phyloP scores from a whole-genome alignment of 2,888 invertebrate genomes.

The Lepidocyrtoides sp. region DNA sequence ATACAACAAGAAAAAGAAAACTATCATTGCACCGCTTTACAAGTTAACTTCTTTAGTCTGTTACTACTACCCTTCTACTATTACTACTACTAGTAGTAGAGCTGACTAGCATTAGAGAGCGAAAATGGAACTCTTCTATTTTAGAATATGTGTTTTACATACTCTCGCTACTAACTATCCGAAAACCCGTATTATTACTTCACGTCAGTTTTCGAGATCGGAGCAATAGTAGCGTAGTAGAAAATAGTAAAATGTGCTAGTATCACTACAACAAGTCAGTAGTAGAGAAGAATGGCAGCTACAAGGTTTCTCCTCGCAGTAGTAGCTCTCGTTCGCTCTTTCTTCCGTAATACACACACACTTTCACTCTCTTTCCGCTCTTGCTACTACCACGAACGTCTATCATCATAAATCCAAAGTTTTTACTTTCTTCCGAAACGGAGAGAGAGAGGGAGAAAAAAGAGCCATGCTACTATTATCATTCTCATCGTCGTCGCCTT shows the following conservation, averaged over 20 bases:
- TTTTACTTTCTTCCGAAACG: conserved; percentile 78
- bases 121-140: conserved; percentile 8
- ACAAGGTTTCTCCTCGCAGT: conserved; percentile 64
- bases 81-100: not conserved
- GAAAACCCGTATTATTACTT: conserved; percentile 59
- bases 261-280: conserved; percentile 59
- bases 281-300: conserved; percentile 61
- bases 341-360: conserved; percentile 75
- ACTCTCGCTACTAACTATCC: conserved; percentile 39
- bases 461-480: conserved; percentile 73
- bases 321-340: conserved; percentile 73
- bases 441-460: conserved; percentile 50
- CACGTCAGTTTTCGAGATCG: conserved; percentile 38
- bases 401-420: conserved; percentile 83
- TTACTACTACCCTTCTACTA: conserved; percentile 25
- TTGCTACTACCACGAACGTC: conserved; percentile 74
- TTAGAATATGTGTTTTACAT: conserved; percentile 41
- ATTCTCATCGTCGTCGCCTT: conserved; percentile 36
- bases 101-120: not conserved
- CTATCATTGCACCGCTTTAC: conserved; percentile 24
- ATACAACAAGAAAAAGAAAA: not conserved
- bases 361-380: conserved; percentile 81
- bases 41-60: conserved; percentile 24
- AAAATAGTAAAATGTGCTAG: conserved; percentile 63
- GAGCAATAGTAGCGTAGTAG: conserved; percentile 47